These are phyloP conservation scores for Crotalus horridus DNA, from an alignment of 2,113 vertebrate genomes.

Conservation along the genomic window DNA sequence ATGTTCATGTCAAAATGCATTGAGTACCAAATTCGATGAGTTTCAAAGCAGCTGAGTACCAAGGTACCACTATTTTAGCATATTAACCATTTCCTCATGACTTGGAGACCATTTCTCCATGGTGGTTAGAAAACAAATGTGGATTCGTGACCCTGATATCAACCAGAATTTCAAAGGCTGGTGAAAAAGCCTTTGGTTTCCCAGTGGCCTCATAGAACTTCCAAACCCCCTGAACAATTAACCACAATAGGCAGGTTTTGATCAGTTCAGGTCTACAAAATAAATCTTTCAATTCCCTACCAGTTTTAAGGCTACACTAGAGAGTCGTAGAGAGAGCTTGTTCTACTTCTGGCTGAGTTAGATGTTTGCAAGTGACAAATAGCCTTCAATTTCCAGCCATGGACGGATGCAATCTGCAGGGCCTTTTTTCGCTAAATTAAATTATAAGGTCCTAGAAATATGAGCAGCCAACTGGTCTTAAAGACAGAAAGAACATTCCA, in stretches of 20 bases:
- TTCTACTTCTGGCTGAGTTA: slow-evolving; percentile 32
- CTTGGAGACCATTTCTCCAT: not conserved
- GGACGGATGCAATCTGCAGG: slow-evolving; percentile 37
- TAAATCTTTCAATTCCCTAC: slow-evolving; percentile 37
- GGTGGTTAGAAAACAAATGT: not conserved
- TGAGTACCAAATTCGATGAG: not conserved
- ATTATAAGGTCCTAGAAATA: slow-evolving; percentile 25
- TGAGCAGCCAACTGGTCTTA: slow-evolving; percentile 31
- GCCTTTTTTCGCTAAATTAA: slow-evolving; percentile 52
- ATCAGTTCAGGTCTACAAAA: slow-evolving; percentile 34
- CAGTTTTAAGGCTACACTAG: slow-evolving; percentile 32
- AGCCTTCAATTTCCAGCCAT: slow-evolving; percentile 45
- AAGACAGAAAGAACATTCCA: slow-evolving; percentile 39
- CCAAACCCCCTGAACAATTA: slow-evolving; percentile 34
- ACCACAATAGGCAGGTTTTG: not conserved
- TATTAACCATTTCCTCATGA: too few relatives aligned
- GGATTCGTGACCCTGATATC: not conserved
- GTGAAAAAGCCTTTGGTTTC: slow-evolving; percentile 1
- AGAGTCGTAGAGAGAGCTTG: slow-evolving; percentile 35
- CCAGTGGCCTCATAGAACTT: not conserved
- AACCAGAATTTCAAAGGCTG: slow-evolving; percentile 9
- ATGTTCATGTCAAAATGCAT: not conserved
- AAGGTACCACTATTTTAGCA: not conserved
- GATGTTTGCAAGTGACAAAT: slow-evolving; percentile 52
- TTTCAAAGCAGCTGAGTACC: not conserved